Percentiles rank a stretch among this genome's conserved stretches.
Evolutionary conservation across 30 jellyfish, hydroid and myxozoan species (phyloP).

Genomic region (Mastigias papua): DNA sequence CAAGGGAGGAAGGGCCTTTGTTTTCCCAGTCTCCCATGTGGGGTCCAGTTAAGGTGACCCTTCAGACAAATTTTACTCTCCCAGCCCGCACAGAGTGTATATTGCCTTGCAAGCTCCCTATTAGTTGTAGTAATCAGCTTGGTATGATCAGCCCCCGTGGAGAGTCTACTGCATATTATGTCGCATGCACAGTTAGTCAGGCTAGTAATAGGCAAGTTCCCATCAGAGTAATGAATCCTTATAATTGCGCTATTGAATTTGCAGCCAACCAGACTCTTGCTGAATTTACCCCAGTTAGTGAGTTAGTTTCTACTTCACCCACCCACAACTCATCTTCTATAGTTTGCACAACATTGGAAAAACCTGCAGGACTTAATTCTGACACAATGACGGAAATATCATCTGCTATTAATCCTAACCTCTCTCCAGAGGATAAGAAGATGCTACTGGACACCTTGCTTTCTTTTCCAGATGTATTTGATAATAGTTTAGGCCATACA

Average conservation of each 20-base stretch:
- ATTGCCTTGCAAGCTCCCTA: conserved; percentile 38
- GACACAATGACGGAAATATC: no score
- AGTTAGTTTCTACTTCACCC: no score
- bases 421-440: no score
- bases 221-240: conserved; percentile 47
- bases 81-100: conserved; percentile 46
- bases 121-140: conserved; percentile 43
- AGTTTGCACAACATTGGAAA: no score
- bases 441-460: no score
- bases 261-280: no score
- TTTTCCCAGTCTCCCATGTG: conserved; percentile 27
- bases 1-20: conserved; percentile 21
- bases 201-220: conserved; percentile 21
- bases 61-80: conserved; percentile 13
- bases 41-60: conserved; percentile 48
- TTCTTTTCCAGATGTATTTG: no score
- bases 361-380: no score
- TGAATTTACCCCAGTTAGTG: no score
- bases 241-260: conserved; percentile 34
- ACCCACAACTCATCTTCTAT: no score
- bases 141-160: conserved; percentile 39
- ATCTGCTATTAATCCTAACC: no score
- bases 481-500: no score
- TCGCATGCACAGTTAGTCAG: conserved; percentile 55
- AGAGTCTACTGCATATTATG: conserved; percentile 17